Base-by-base conservation (phyloP, 64 coral and sea anemone species). In the Platygyra sinensis region DNA sequence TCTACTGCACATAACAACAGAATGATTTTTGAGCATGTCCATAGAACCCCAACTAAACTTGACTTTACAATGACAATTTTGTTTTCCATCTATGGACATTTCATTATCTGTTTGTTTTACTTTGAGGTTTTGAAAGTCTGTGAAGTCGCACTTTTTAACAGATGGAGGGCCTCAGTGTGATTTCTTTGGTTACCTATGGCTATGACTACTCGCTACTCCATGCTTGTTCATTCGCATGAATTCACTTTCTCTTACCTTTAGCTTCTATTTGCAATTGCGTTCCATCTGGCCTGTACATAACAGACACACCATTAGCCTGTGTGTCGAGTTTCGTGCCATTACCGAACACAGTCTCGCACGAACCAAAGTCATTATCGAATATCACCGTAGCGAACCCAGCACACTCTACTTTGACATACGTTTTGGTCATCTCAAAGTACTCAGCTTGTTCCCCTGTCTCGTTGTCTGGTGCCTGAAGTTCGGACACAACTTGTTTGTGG, bases 321-420 rank as follows among this genome's bases (percentile, higher is more conserved):
- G 97, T 99, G 18, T 93, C 64, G 33, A 99, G 90, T 19, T 42
- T 91, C 8, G 73, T 92, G 60, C 73, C 94, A 80, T 94, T 99
- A 30, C 97, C 97, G 89, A 92, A 99, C 30, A 90, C 69, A 36
- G 97, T 99, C 57, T 65, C 74, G 64, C 91, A 93, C 42, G 91
- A 90, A 51, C 97, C 97, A 27, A 67, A 63, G 46, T 93, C 86
- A 52, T 27, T 51, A 20, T 96, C 90, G 67, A 99, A 96, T 52
- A 89, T 88, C 73, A 99, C 73, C 14, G 97, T 88, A 29, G 97
- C 83, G 62, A 99, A 96, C 20, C 97, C 94, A 29, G 63, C 32
- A 73, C 94, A 93, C 80, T 99, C 97, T 19, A 99, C 97, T 62
- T 95, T 93, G 22, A 99, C 94, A 82, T 88, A 95, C 71, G 78